Conservation (phyloP, 2,113 vertebrate genomes). For the Cyrtonyx montezumae region DNA sequence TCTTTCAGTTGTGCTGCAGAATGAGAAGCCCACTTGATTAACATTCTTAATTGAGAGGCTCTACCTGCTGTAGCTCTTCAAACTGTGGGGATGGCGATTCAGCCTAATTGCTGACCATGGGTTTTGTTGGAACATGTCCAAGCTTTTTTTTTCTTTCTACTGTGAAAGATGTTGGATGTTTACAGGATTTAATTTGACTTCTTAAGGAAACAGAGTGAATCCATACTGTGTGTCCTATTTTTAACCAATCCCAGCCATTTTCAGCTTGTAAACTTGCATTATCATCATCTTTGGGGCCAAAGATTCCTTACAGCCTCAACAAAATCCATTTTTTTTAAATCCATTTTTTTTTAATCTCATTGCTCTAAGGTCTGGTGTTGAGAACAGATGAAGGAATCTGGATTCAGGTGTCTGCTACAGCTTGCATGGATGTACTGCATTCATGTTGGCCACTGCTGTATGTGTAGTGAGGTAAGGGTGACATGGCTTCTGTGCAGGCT, state of each 20-base stretch:
- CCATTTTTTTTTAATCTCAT: neutral
- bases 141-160: neutral
- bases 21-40: neutral
- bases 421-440: neutral
- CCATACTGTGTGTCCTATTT: neutral
- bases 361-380: neutral
- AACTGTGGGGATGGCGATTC: neutral
- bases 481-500: neutral
- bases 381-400: neutral
- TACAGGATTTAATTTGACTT: neutral
- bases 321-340: neutral
- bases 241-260: neutral
- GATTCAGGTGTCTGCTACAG: neutral
- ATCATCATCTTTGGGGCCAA: neutral
- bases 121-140: neutral
- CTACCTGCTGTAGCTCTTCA: neutral
- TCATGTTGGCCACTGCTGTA: neutral
- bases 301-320: neutral
- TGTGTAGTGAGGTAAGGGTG: fast-evolving
- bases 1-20: neutral
- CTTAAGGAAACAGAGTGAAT: neutral
- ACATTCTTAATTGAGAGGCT: neutral
- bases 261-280: neutral
- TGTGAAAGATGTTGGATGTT: neutral
- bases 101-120: neutral